phyloP scores from a whole-genome alignment of 2,113 vertebrate species.

The Muntiacus muntjak region DNA sequence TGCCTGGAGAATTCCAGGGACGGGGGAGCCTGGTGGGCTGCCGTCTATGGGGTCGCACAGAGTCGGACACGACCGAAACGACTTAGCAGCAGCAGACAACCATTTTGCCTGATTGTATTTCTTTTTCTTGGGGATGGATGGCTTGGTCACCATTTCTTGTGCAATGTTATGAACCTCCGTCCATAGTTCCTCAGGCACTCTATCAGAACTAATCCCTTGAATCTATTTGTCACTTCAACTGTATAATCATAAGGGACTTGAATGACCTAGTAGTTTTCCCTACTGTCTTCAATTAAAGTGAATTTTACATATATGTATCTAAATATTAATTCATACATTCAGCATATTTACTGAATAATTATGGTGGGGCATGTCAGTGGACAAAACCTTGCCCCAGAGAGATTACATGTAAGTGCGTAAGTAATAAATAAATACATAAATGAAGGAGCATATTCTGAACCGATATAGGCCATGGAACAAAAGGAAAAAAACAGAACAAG shows the following conservation, averaged over 20 bases:
- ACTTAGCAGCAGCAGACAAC: background rate
- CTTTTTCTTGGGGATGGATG: background rate
- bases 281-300: background rate
- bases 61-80: no score
- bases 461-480: background rate
- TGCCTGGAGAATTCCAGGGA: no score
- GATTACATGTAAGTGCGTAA: background rate
- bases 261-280: background rate
- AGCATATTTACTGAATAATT: background rate
- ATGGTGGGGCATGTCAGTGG: background rate
- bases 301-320: background rate
- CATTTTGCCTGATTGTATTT: background rate
- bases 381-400: background rate
- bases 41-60: no score
- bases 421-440: background rate
- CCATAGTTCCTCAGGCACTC: background rate
- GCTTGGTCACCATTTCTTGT: background rate
- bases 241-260: background rate
- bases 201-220: background rate
- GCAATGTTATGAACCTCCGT: background rate
- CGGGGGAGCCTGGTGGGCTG: no score
- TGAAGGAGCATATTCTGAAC: background rate
- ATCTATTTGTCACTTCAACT: background rate
- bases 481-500: background rate
- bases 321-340: background rate